A percentile compares a stretch with the other conserved stretches of the same genome.
phyloP scores from a whole-genome alignment of 2,888 invertebrate species.

The Taenaris catops region DNA sequence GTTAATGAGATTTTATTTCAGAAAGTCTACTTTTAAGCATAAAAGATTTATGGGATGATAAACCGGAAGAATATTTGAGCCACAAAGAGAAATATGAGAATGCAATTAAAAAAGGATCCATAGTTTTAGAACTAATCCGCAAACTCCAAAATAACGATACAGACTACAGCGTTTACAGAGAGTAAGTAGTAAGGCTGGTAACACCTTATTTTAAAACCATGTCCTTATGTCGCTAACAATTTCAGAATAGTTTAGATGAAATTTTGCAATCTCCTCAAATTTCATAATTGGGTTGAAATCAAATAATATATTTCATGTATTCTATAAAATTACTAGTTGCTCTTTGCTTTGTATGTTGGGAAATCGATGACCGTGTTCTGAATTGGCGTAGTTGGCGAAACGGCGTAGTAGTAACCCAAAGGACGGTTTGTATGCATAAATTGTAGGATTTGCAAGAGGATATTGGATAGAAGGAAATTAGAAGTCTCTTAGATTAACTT shows the following conservation, averaged over 20 bases:
- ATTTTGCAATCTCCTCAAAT: neutral
- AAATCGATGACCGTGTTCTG: too few relatives aligned
- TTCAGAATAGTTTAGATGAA: too few relatives aligned
- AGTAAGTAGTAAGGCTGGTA: conserved; percentile 1
- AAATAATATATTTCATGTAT: neutral
- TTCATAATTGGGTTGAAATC: neutral
- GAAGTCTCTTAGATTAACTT: too few relatives aligned
- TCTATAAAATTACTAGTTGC: too few relatives aligned
- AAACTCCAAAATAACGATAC: conserved; percentile 1
- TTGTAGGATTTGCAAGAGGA: too few relatives aligned
- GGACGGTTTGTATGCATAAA: too few relatives aligned
- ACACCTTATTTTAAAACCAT: neutral
- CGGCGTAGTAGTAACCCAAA: too few relatives aligned
- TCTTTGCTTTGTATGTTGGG: too few relatives aligned
- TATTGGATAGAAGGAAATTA: too few relatives aligned
- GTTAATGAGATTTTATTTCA: too few relatives aligned
- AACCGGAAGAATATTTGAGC: conserved; percentile 88
- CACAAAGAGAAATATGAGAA: conserved; percentile 91
- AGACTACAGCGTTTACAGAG: neutral
- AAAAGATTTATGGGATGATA: conserved; percentile 64
- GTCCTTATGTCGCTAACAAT: too few relatives aligned
- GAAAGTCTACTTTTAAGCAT: conserved; percentile 36
- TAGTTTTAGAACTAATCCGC: conserved; percentile 74
- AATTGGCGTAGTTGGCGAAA: too few relatives aligned
- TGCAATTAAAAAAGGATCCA: conserved; percentile 83